Percentiles rank a stretch among this genome's conserved stretches.
phyloP scores from a whole-genome alignment of 1,140 invertebrate species.

The Stegodyphus mimosarum region DNA sequence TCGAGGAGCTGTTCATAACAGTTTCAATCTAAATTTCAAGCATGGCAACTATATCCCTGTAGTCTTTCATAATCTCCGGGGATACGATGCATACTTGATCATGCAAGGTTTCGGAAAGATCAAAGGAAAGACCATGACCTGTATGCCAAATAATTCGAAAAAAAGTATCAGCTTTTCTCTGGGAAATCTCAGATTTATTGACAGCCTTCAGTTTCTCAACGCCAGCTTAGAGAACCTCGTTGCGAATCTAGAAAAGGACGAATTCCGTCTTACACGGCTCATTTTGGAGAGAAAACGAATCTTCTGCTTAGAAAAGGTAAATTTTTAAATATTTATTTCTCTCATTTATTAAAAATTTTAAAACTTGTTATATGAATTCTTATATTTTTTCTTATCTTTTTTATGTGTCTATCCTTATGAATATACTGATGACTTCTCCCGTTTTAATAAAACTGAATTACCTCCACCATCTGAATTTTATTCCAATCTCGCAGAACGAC shows the following conservation, averaged over 20 bases:
- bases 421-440: no score
- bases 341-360: no score
- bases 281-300: not conserved
- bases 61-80: slow-evolving; percentile 13
- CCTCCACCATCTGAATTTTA: not conserved
- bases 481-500: not conserved
- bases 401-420: no score
- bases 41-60: not conserved
- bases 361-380: no score
- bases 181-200: not conserved
- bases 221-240: not conserved
- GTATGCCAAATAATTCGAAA: not conserved
- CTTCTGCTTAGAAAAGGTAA: not conserved
- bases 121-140: not conserved
- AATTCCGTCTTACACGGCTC: not conserved
- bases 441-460: no score
- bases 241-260: not conserved
- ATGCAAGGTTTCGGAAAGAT: not conserved
- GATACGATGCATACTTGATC: not conserved
- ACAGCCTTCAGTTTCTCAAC: not conserved
- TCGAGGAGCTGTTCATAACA: not conserved
- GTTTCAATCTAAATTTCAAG: not conserved
- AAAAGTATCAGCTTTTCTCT: slow-evolving; percentile 15
- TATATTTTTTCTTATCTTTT: no score
- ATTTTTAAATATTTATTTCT: not conserved